Evolutionary conservation across 1,140 invertebrate genomes (phyloP).

Genomic region (Apis cerana): DNA sequence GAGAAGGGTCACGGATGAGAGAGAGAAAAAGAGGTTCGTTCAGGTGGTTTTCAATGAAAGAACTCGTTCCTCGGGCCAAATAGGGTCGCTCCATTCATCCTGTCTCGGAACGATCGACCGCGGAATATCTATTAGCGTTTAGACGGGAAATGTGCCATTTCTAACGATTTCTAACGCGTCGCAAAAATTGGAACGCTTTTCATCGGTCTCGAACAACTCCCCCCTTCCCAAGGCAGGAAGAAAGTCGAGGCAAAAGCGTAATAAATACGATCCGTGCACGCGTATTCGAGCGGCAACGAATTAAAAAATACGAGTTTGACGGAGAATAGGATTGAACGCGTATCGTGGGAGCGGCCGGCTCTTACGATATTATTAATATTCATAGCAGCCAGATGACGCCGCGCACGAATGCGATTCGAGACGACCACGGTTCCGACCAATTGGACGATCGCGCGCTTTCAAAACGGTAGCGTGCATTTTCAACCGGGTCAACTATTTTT

Average conservation of each 20-base stretch:
- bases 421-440: neutral
- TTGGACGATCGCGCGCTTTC: constrained; percentile 17
- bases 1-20: constrained; percentile 3
- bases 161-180: constrained; percentile 1
- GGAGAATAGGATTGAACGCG: too few species aligned
- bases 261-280: too few species aligned
- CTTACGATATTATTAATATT: constrained; percentile 19
- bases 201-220: neutral
- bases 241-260: neutral
- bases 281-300: too few species aligned
- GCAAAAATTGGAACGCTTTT: neutral
- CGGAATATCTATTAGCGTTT: constrained; percentile 36
- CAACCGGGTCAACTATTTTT: constrained; percentile 56
- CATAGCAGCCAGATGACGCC: neutral
- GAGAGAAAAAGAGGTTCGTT: constrained; percentile 13
- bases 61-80: constrained; percentile 50
- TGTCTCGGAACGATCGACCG: constrained; percentile 24
- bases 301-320: too few species aligned
- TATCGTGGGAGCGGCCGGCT: too few species aligned
- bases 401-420: neutral
- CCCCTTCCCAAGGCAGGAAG: neutral
- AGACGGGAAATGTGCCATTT: constrained; percentile 22
- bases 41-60: constrained; percentile 56
- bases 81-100: constrained; percentile 55
- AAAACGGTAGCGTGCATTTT: constrained; percentile 39